Base-by-base conservation (phyloP, 2,888 invertebrate genomes). In the Cephus runcator region DNA sequence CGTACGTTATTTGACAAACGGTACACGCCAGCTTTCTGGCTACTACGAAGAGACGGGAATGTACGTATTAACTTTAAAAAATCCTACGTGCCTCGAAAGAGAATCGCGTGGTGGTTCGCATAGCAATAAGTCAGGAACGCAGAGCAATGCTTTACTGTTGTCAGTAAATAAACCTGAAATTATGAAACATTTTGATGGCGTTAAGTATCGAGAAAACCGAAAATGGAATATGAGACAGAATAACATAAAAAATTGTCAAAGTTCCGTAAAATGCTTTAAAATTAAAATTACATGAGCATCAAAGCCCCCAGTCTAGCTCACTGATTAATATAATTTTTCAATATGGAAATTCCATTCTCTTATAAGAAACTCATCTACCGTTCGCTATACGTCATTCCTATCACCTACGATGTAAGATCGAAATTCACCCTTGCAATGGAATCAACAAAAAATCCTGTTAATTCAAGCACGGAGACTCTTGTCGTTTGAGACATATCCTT, bases 1-100 rank as follows among this genome's bases (percentile, higher is more conserved):
- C 56, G 56, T 56, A 2, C 56, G 56, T 56, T 56, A 56, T 56
- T 23, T 56, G 30, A 30, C 74, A 74, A 30, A n/a, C 34, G 69
- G 23, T 75, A 34, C 15, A n/a, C 12, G 12, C 31, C 76, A 69
- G 73, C 31, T 34, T 75, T 34, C 71, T 56, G 23, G 23, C 23
- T 56, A 56, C 56, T 23, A 9, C 23, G 56, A 68, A 34, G 75
- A 76, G 15, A 71, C 78, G 75, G 75, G 73, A 76, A 73, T 23
- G 9, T 76, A 78, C 75, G 73, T 78, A 71, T 78, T 78, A 78
- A 78, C 76, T 78, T 31, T 0, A 78, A 78, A 78, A 76, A 74
- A 78, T 73, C 33, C 78, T 76, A 78, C 78, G 78, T 78, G 78
- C 69, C 78, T 73, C 75, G 75, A 36, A 75, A 69, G 73, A 15